Evolutionary conservation across 2,888 invertebrate species (phyloP), one percentile per base, ranked within the genome.

Genomic region (Cataglyphis altisquamis): DNA sequence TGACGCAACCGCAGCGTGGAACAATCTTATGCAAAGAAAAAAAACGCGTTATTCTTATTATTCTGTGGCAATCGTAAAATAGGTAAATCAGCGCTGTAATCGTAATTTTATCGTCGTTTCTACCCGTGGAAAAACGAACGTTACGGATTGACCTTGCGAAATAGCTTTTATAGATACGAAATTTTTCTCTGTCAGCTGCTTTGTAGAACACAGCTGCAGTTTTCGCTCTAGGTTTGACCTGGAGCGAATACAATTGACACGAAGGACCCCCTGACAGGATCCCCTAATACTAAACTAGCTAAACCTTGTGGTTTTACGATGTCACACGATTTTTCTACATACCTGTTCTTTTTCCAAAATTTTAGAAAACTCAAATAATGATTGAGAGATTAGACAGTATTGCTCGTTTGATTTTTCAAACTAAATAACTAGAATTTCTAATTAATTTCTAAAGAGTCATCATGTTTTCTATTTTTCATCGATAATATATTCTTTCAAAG

Each of bases 171-270:
- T 36, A 10, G 29, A 15, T 6, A 45, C 32, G 60, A 74, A 73
- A 62, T 72, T 60, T 45, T 72, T 78, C 2, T 52, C n/a, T n/a
- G 8, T 52, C 74, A 80, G 78, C 78, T 80, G 78, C 74, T 60
- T 48, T 8, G 29, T 55, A 57, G 32, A 48, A 67, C 32, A 73
- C 78, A 73, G 57, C 78, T 73, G 78, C 55, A 70, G 41, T 80
- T 80, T 77, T 36, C 73, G 32, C 52, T 72, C n/a, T 12, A 48
- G 41, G 21, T 60, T 41, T 78, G 57, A 74, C 32, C 74, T 57
- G 72, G 10, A 52, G 10, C 41, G 57, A 80, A 32, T 12, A 80
- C 74, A 80, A 80, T 78, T 73, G 78, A 15, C 3, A 15, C 29
- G 39, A 48, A 21, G 57, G 55, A 36, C 0, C 32, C 32, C 32